Conservation (phyloP, 2,113 vertebrate genomes). For the crab-eating macaque (Macaca fascicularis) region T2T-MFA8v1.1 NC_088380.1:125526001-125526500, state of each 20-base stretch:
- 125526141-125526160: conserved; percentile 7
- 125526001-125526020: conserved; percentile 37
- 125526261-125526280: conserved; percentile 48
- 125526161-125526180: not conserved
- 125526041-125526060: not conserved
- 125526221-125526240: not conserved
- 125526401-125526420: not conserved
- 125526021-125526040: not conserved
- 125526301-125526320: not conserved
- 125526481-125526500: not conserved
- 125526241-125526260: conserved; percentile 41
- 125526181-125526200: conserved; percentile 1
- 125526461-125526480: not conserved
- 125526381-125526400: not conserved
- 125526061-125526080: conserved; percentile 4
- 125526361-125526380: not conserved
- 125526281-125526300: not conserved
- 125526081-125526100: not conserved
- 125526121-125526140: conserved; percentile 28
- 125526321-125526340: not conserved
- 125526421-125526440: not conserved
- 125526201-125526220: not conserved
- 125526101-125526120: not conserved
- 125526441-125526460: conserved; percentile 7
- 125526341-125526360: not conserved